Conservation (phyloP, 53 echinoderm and acorn worm species). For the Echinarachnius parma region DNA sequence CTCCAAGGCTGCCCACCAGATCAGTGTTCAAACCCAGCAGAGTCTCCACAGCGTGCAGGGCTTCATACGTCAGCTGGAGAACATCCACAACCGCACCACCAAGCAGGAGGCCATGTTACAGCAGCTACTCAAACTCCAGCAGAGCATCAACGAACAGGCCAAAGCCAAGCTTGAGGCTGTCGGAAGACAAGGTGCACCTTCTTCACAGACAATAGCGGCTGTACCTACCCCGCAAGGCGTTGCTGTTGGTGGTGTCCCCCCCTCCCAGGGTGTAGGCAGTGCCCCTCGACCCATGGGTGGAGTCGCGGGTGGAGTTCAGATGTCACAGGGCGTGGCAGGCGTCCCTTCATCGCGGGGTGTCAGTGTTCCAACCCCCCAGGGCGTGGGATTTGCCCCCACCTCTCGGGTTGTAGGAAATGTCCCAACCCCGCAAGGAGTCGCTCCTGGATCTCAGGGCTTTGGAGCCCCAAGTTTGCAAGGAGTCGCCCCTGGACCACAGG, state of each 20-base stretch:
- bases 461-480: too few relatives aligned
- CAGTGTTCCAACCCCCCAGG: too few relatives aligned
- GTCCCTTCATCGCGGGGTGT: background rate
- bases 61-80: slow-evolving; percentile 57
- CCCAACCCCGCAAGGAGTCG: too few relatives aligned
- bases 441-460: too few relatives aligned
- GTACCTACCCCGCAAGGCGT: background rate
- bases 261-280: slow-evolving; percentile 10
- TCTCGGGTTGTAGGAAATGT: too few relatives aligned
- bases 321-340: background rate
- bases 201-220: background rate
- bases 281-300: too few relatives aligned
- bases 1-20: slow-evolving; percentile 33
- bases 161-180: slow-evolving; percentile 30
- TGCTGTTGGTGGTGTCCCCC: background rate
- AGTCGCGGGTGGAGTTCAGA: background rate
- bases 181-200: background rate
- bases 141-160: slow-evolving; percentile 57
- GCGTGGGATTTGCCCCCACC: too few relatives aligned
- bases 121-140: slow-evolving; percentile 66
- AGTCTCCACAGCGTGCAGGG: slow-evolving; percentile 59
- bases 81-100: slow-evolving; percentile 43
- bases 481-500: too few relatives aligned
- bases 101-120: slow-evolving; percentile 62
- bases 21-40: slow-evolving; percentile 58